Conservation (phyloP, 2,113 vertebrate genomes). For the Puffinus mauretanicus region DNA sequence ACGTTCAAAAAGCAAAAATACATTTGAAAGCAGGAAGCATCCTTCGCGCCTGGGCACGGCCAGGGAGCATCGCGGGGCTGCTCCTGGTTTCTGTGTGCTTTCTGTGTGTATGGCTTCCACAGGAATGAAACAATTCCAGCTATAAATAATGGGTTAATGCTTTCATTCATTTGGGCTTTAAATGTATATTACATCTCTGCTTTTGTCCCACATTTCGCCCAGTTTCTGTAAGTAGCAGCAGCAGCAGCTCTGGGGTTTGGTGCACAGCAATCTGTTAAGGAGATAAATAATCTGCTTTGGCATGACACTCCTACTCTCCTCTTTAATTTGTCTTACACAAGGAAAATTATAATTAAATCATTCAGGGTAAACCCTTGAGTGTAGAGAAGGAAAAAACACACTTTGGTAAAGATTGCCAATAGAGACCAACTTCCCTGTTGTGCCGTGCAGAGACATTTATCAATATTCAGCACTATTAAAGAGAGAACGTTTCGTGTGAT, state of each 20-base stretch:
- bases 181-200: constrained; percentile 50
- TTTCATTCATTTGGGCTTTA: constrained; percentile 43
- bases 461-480: constrained; percentile 76
- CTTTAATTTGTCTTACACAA: constrained; percentile 95
- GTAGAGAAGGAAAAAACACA: constrained; percentile 74
- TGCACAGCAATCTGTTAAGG: constrained; percentile 90
- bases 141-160: constrained; percentile 59
- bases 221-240: constrained; percentile 66
- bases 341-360: constrained; percentile 97
- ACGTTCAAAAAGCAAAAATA: not conserved
- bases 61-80: not conserved
- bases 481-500: constrained; percentile 72
- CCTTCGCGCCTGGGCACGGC: not conserved
- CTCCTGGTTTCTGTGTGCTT: not conserved
- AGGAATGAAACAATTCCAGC: not conserved
- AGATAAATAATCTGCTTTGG: constrained; percentile 97
- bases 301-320: constrained; percentile 85
- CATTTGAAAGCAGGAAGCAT: not conserved
- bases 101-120: not conserved
- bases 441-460: constrained; percentile 74
- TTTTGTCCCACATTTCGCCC: constrained; percentile 59
- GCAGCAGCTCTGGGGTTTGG: constrained; percentile 87
- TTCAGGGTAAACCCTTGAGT: constrained; percentile 88
- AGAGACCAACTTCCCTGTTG: constrained; percentile 76
- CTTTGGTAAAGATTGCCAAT: constrained; percentile 78